Evolutionary conservation across 2,888 invertebrate genomes (phyloP).

Genomic region (Rhingia rostrata): DNA sequence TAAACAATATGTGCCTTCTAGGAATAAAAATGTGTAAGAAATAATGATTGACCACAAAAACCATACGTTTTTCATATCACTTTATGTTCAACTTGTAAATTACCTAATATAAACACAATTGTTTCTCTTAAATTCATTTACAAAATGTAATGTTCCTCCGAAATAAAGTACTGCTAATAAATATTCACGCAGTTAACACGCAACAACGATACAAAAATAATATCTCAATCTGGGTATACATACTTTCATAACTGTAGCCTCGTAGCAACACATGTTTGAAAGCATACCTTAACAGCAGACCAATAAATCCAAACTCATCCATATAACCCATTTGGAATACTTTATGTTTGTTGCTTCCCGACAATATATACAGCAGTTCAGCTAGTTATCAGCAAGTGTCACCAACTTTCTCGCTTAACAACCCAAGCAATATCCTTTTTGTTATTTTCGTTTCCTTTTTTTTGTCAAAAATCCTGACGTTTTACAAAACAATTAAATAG

Average conservation of each 20-base stretch:
- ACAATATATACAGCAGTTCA: not conserved
- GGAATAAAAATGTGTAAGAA: too few relatives aligned
- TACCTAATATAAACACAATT: too few relatives aligned
- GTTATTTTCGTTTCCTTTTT: conserved; percentile 31
- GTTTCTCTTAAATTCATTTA: too few relatives aligned
- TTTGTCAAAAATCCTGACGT: conserved; percentile 14
- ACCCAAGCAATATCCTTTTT: conserved; percentile 23
- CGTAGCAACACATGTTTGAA: not conserved
- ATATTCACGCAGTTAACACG: not conserved
- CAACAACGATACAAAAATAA: not conserved
- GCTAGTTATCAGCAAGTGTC: conserved; percentile 36
- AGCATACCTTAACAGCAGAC: not conserved
- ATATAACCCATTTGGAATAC: not conserved
- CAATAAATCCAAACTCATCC: conserved; percentile 20
- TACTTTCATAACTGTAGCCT: not conserved
- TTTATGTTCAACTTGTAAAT: too few relatives aligned
- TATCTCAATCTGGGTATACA: not conserved
- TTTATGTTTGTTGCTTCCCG: not conserved
- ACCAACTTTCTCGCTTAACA: conserved; percentile 10
- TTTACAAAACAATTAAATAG: conserved; percentile 46
- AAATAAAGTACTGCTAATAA: too few relatives aligned
- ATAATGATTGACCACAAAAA: too few relatives aligned
- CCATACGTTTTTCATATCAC: too few relatives aligned
- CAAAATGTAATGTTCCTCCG: too few relatives aligned
- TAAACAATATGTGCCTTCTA: too few relatives aligned